Conservation (phyloP, 2,888 invertebrate genomes). For the Callyntrura sp. region DNA sequence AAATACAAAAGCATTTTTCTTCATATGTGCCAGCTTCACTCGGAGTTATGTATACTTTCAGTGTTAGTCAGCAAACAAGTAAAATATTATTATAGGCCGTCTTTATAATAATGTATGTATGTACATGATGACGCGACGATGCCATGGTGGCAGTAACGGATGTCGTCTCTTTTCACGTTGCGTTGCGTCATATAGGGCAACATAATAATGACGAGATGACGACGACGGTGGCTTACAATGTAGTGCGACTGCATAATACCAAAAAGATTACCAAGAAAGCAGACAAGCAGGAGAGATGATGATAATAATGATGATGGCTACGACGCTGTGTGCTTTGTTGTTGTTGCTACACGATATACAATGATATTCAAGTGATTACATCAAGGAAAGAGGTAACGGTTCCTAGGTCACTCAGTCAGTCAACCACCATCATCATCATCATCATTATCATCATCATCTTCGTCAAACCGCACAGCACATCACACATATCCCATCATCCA, state of each 20-base stretch:
- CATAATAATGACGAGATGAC: too few relatives aligned
- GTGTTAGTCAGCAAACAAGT: slow-evolving; percentile 33
- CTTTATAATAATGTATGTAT: neutral
- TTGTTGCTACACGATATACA: slow-evolving; percentile 10
- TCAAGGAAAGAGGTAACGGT: slow-evolving; percentile 68
- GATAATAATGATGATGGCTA: neutral
- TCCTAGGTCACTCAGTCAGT: slow-evolving; percentile 75
- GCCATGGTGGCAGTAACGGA: slow-evolving; percentile 39
- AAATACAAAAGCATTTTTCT: too few relatives aligned
- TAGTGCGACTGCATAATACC: slow-evolving; percentile 33
- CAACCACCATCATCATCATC: slow-evolving; percentile 57
- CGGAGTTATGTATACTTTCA: neutral
- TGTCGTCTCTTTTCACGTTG: slow-evolving; percentile 48
- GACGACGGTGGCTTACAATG: slow-evolving; percentile 15
- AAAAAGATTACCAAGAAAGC: slow-evolving; percentile 36
- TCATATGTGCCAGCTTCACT: too few relatives aligned
- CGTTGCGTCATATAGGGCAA: slow-evolving; percentile 61
- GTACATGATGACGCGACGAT: neutral
- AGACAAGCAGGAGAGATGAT: neutral
- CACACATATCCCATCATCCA: slow-evolving; percentile 1
- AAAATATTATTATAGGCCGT: slow-evolving; percentile 38
- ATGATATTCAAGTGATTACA: slow-evolving; percentile 25
- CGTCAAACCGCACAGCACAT: slow-evolving; percentile 10
- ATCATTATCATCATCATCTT: neutral
- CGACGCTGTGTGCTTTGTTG: neutral